Conservation (phyloP, 2,113 vertebrate genomes). For the Candoia aspera region DNA sequence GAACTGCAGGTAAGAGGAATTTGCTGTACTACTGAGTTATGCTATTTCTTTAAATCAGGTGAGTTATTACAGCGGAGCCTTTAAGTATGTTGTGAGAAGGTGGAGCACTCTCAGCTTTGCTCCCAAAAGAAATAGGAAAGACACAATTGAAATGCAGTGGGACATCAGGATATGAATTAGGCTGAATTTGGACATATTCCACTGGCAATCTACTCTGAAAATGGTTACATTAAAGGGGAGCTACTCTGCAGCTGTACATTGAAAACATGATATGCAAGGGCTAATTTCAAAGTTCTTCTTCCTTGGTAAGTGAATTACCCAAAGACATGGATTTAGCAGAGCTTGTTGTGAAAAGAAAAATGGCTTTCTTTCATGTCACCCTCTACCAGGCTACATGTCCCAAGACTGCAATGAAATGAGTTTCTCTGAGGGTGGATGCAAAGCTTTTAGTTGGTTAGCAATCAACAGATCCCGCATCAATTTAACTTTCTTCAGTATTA, state of each 20-base stretch:
- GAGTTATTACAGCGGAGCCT: slow-evolving; percentile 65
- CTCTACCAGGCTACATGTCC: slow-evolving; percentile 26
- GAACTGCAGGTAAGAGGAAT: slow-evolving; percentile 71
- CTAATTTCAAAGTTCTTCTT: slow-evolving; percentile 68
- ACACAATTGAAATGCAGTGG: slow-evolving; percentile 66
- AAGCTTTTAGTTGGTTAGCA: slow-evolving; percentile 4
- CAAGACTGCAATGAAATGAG: slow-evolving; percentile 39
- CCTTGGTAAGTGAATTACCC: slow-evolving; percentile 66
- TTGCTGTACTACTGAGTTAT: slow-evolving; percentile 70
- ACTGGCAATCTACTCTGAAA: slow-evolving; percentile 67
- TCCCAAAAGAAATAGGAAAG: slow-evolving; percentile 66
- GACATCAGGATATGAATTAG: slow-evolving; percentile 67
- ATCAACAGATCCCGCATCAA: slow-evolving; percentile 22
- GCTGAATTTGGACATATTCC: slow-evolving; percentile 63
- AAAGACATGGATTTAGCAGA: slow-evolving; percentile 64
- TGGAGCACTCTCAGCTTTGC: slow-evolving; percentile 61
- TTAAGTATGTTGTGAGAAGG: slow-evolving; percentile 65
- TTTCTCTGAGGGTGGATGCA: slow-evolving; percentile 31
- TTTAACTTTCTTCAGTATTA: slow-evolving; percentile 30
- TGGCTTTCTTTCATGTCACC: slow-evolving; percentile 30
- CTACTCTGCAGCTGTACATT: slow-evolving; percentile 59
- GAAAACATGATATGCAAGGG: slow-evolving; percentile 67
- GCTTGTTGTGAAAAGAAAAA: slow-evolving; percentile 60
- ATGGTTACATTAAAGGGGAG: slow-evolving; percentile 67
- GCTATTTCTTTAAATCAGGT: slow-evolving; percentile 68